phyloP scores from a whole-genome alignment of 1,140 invertebrate species.

The Calliphora vicina region DNA sequence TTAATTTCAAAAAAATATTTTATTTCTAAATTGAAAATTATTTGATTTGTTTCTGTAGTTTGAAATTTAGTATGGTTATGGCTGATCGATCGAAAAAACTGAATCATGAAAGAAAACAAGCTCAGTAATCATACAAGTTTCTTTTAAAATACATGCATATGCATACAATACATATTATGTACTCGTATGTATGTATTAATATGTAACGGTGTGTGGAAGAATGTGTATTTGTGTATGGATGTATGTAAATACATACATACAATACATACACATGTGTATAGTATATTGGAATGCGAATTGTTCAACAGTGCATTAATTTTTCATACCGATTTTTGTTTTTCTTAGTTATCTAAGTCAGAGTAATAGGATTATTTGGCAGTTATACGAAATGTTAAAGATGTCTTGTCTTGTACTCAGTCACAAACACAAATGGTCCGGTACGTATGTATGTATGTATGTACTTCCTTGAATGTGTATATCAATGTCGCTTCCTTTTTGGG shows the following conservation, averaged over 20 bases:
- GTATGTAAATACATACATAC: neutral
- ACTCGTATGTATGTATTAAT: too few relatives aligned
- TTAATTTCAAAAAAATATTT: too few relatives aligned
- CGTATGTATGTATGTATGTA: neutral
- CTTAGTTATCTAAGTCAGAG: neutral
- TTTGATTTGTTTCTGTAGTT: too few relatives aligned
- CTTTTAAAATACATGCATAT: neutral
- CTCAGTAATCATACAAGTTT: conserved; percentile 1
- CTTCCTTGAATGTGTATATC: too few relatives aligned
- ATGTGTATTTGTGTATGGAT: neutral
- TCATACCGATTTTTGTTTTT: neutral
- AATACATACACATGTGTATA: too few relatives aligned
- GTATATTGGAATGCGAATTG: neutral
- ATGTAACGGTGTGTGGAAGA: too few relatives aligned
- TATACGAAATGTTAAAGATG: conserved; percentile 15
- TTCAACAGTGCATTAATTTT: neutral
- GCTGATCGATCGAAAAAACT: too few relatives aligned
- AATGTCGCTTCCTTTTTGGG: neutral
- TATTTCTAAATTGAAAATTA: too few relatives aligned
- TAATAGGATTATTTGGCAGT: conserved; percentile 28
- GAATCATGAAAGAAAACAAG: too few relatives aligned
- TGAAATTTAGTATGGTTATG: too few relatives aligned
- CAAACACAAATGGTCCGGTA: neutral
- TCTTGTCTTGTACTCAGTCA: neutral
- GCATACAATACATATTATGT: too few relatives aligned